Base-by-base conservation (phyloP, 2,113 vertebrate species). In the Uropsilus gracilis region DNA sequence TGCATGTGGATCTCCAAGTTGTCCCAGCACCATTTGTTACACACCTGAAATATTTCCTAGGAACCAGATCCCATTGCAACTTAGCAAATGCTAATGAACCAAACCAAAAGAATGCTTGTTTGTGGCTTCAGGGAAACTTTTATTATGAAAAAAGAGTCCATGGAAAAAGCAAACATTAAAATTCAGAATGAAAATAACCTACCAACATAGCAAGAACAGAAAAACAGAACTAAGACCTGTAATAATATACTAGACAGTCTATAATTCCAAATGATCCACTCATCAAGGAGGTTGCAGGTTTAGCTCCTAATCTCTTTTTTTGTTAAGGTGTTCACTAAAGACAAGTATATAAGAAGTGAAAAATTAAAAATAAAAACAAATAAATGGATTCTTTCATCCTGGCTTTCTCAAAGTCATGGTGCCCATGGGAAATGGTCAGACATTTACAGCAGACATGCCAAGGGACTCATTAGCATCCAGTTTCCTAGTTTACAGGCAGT, bases 311-410 rank as follows among this genome's bases (percentile, higher is more conserved):
- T n/a, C n/a, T n/a, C n/a, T n/a, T n/a, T n/a, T n/a, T n/a, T n/a
- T n/a, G n/a, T n/a, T n/a, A 92, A 73, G 3, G 48, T 73, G 39
- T 59, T 59, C 63, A 92, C 20, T 72, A 86, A 76, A 89, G n/a
- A 93, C 48, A 75, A 91, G 77, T 55, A 10, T 26, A 68, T 64
- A 78, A 89, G 77, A 83, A 30, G 50, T 37, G 17, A 55, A 16
- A 89, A 94, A 55, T 76, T 82, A 46, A 89, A 75, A 86, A 82
- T 61, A 59, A 88, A 88, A 93, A 80, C 78, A 96, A 92, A 77
- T 48, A 44, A 72, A 57, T 34, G 48, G 34, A 28, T 81, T 75
- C 28, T 89, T 93, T 89, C 37, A 68, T 37, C 34, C 8, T 87
- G 76, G 48, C 42, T 94, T 69, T 91, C 48, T 59, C 39, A 69